Percentiles rank a stretch among this genome's conserved stretches.
Conservation (phyloP, 2,797 vertebrate genomes). For the Mycteria americana region DNA sequence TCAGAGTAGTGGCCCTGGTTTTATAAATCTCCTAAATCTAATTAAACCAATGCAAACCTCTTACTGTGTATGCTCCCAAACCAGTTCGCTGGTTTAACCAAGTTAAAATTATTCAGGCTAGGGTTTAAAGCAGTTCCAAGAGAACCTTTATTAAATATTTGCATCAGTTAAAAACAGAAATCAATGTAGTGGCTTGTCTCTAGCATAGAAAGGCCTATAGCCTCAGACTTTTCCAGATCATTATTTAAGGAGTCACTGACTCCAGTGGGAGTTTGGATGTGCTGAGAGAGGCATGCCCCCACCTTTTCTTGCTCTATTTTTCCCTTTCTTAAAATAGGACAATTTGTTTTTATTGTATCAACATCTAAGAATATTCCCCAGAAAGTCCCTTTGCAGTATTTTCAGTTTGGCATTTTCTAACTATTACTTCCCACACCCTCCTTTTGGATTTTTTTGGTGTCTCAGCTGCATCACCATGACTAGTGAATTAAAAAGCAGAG, state of each 20-base stretch:
- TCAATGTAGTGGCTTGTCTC: background rate
- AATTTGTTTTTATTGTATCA: background rate
- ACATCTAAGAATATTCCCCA: background rate
- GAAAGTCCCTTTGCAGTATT: background rate
- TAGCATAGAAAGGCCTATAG: background rate
- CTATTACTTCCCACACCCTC: background rate
- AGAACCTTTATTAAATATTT: conserved; percentile 38
- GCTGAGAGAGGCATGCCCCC: background rate
- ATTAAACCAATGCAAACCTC: conserved; percentile 58
- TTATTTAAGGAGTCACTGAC: conserved; percentile 12
- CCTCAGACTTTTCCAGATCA: conserved; percentile 8
- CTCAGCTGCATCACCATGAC: background rate
- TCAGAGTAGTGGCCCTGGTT: conserved; percentile 16
- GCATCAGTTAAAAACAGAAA: conserved; percentile 31
- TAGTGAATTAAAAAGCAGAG: background rate
- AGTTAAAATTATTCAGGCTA: conserved; percentile 42
- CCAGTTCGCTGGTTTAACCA: conserved; percentile 20
- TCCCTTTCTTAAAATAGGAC: conserved; percentile 8
- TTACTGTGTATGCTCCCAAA: conserved; percentile 26
- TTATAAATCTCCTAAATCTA: conserved; percentile 51
- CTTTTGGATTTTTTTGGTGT: background rate
- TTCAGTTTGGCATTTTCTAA: background rate
- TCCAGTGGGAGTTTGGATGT: background rate
- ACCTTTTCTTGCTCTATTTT: conserved; percentile 2
- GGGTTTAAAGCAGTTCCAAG: conserved; percentile 24